phyloP scores from a whole-genome alignment of 2,113 vertebrate species.

The Leiothrix lutea region DNA sequence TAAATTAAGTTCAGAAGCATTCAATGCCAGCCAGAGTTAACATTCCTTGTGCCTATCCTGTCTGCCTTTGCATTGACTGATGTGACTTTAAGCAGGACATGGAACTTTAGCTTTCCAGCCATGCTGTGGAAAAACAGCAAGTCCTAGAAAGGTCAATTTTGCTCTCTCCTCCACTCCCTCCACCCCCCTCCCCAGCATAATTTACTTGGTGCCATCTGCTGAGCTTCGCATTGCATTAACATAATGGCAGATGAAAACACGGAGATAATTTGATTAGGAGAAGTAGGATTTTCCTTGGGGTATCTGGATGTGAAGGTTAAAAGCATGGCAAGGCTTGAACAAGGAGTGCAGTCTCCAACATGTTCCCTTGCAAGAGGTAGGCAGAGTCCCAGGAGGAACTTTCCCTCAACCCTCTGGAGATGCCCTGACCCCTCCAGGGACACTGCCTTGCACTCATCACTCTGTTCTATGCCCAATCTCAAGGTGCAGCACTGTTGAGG shows the following conservation, averaged over 20 bases:
- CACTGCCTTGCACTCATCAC: neutral
- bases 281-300: constrained; percentile 47
- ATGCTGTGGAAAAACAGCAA: constrained; percentile 59
- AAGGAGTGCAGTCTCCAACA: neutral
- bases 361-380: neutral
- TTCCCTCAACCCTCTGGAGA: neutral
- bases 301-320: constrained; percentile 72
- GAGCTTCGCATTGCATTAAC: constrained; percentile 72
- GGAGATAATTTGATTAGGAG: constrained; percentile 77
- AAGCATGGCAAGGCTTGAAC: constrained; percentile 52
- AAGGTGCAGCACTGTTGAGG: neutral
- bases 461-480: rapidly evolving
- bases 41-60: neutral
- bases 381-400: neutral
- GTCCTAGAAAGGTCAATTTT: constrained; percentile 76
- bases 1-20: constrained; percentile 40
- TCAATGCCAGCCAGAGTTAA: neutral
- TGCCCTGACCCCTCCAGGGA: neutral
- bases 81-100: neutral
- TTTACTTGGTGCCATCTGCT: constrained; percentile 79
- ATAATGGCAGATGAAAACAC: constrained; percentile 77
- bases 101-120: constrained; percentile 61
- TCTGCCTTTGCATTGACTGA: constrained; percentile 22
- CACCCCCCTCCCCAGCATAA: constrained; percentile 49
- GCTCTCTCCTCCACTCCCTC: constrained; percentile 25